Base-by-base conservation (phyloP, 2,113 vertebrate species). In the Carollia perspicillata region DNA sequence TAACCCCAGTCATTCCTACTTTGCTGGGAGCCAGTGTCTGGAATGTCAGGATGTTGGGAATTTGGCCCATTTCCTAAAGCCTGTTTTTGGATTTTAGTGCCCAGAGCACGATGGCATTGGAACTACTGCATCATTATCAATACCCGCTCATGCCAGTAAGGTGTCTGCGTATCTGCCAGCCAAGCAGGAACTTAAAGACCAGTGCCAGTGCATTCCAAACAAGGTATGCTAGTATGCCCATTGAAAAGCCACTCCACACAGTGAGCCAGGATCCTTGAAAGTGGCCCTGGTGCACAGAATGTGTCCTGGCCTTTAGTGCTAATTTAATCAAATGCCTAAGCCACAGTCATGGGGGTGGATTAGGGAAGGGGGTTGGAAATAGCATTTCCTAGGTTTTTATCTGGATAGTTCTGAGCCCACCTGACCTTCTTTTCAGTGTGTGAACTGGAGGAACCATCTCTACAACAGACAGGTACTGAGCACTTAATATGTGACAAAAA, bases 191-290 rank as follows among this genome's bases (percentile, higher is more conserved):
- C 92, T 98, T 35, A 96, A 68, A 97, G 98, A 99, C 95, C 98
- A 98, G 97, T 99, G 99, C 96, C 98, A 98, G 90, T 99, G 99
- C 97, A 96, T 98, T 96, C 97, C 97, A 93, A 98, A 98, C 96
- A 99, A 99, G 99, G 99, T 99, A 99, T 94, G 98, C 97, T 81
- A 9, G 40, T 49, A 10, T 44, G 18, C 14, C 9, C 63, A 11
- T 0, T 3, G 55, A 42, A 40, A 84, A 63, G 51, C 47, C 63
- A 58, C 37, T 18, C 3, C 51, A 44, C 47, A 30, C 3, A 37
- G 18, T 8, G n/a, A 55, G 8, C n/a, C 77, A 22, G 28, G n/a
- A 35, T 78, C 28, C 42, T 42, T 20, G 58, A 6, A 78, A 40
- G 18, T 37, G 33, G 26, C 14, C 14, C 26, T 44, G 3, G 6